These are phyloP conservation scores for Pseudococcus viburni DNA, from an alignment of 2,888 invertebrate genomes.

Conservation along the genomic window DNA sequence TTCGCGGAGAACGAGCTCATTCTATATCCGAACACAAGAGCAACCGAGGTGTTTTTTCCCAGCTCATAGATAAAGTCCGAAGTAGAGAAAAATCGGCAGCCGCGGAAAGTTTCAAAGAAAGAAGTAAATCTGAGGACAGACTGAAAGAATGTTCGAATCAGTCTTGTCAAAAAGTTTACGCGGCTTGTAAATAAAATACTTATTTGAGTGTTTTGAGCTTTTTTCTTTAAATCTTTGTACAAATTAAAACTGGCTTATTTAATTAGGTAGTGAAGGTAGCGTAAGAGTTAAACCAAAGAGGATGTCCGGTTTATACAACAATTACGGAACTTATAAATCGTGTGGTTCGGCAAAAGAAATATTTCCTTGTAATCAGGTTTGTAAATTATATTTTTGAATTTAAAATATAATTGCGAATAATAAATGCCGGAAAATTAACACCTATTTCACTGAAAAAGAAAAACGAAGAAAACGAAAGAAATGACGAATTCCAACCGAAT, in stretches of 20 bases:
- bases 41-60: constrained; percentile 71
- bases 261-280: constrained; percentile 59
- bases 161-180: constrained; percentile 65
- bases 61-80: constrained; percentile 71
- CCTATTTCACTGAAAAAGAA: constrained; percentile 68
- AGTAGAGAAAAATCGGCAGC: constrained; percentile 63
- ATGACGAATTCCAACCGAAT: neutral
- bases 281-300: constrained; percentile 59
- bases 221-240: neutral
- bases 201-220: neutral
- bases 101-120: constrained; percentile 68
- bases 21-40: constrained; percentile 63
- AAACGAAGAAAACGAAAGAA: constrained; percentile 61
- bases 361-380: constrained; percentile 49
- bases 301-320: constrained; percentile 46
- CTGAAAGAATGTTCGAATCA: constrained; percentile 68
- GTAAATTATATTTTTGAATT: neutral
- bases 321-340: constrained; percentile 56
- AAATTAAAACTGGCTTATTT: neutral
- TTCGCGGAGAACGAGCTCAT: constrained; percentile 59
- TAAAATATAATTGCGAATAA: too few species aligned
- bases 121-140: constrained; percentile 70
- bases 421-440: neutral
- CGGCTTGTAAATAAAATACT: constrained; percentile 53
- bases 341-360: constrained; percentile 51